Evolutionary conservation across 2,888 invertebrate species (phyloP), one percentile per base, ranked within the genome.

Genomic region (Diaprepes abbreviatus): DNA sequence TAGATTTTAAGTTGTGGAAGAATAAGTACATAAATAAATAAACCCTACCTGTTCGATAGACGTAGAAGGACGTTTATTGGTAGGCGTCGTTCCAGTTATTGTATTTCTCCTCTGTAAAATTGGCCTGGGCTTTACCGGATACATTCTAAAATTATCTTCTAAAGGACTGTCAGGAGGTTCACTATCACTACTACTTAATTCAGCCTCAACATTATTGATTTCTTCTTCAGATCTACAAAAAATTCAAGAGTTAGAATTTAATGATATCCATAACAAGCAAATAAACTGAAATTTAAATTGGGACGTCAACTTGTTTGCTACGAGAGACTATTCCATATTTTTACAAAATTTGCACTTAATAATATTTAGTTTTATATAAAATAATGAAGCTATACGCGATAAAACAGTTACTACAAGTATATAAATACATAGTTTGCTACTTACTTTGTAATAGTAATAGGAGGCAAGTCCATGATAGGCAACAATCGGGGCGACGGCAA

Each of bases 71-170:
- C 89, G 84, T 77, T 88, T 87, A 73, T 87, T 86, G 10, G 88
- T 87, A n/a, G 92, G 91, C 74, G 90, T 90, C 65, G 90, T 92
- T 12, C 97, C 95, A 76, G 95, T 92, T 74, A 97, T 93, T 1
- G 96, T 94, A 76, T 96, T 95, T 14, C 97, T 87, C 9, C 96
- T 88, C 81, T 93, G 93, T 35, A 93, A 87, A 73, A 91, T 88
- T 16, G 91, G 88, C 66, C 92, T 87, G 6, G 94, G 94, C 83
- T 92, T 93, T 1, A 92, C 89, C 55, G 92, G 90, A 81, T 92
- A 93, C 79, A 94, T 84, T 35, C 93, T 83, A 19, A 85, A 85
- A 63, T 79, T 79, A 43, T 85, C 85, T 75, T 83, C 83, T 67
- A 78, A 81, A 73, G 80, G 85, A 81, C 74, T 88, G 72, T 84